phyloP scores from a whole-genome alignment of 2,797 vertebrate genomes.

The Mormyrops attenuatus region DNA sequence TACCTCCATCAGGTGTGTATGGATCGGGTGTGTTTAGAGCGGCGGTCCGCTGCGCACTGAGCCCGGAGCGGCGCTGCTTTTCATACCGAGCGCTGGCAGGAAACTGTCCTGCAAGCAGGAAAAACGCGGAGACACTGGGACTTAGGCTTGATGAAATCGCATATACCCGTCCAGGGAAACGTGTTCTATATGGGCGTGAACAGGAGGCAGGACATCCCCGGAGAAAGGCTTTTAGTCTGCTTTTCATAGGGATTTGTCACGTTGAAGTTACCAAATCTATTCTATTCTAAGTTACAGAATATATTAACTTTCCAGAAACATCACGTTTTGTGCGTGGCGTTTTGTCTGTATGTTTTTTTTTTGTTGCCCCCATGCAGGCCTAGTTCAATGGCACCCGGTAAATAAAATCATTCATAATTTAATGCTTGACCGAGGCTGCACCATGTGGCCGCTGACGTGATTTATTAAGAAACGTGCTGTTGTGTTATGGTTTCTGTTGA shows the following conservation, averaged over 20 bases:
- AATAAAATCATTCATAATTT: not conserved
- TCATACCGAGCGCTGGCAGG: not conserved
- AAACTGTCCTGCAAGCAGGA: not conserved
- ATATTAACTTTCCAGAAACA: not conserved
- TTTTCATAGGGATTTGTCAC: not conserved
- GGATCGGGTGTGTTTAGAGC: not conserved
- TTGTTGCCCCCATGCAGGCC: not conserved
- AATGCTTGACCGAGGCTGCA: not conserved
- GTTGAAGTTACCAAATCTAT: not conserved
- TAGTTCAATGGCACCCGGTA: not conserved
- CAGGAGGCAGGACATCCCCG: not conserved
- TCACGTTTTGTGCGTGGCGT: not conserved
- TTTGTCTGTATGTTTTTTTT: not conserved
- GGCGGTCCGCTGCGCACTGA: not conserved
- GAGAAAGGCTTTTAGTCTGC: not conserved
- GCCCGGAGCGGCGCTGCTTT: not conserved
- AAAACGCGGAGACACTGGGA: not conserved
- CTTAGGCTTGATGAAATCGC: not conserved
- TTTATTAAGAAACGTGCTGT: not conserved
- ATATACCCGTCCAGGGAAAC: not conserved
- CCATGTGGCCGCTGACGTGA: not conserved
- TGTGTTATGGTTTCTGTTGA: not conserved
- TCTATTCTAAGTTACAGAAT: not conserved
- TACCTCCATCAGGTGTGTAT: not conserved
- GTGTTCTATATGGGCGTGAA: not conserved